Percentiles rank a stretch among this genome's conserved stretches.
These are phyloP conservation scores for Mimachlamys varia DNA, from an alignment of 2,888 invertebrate species.

Conservation along the genomic window DNA sequence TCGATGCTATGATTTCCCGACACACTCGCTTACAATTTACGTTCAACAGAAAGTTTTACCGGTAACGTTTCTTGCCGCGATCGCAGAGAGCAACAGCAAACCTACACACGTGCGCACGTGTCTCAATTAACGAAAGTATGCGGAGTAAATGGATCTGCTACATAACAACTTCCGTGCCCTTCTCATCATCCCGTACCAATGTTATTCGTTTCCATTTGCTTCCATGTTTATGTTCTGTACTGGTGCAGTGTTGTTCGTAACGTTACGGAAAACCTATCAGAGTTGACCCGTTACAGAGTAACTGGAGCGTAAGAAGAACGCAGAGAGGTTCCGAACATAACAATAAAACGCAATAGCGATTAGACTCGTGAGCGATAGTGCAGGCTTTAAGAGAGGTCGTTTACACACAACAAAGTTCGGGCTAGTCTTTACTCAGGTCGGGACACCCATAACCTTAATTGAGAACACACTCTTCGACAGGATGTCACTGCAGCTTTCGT, in stretches of 20 bases:
- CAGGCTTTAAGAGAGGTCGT: background rate
- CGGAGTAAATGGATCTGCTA: background rate
- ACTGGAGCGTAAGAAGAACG: slow-evolving; percentile 10
- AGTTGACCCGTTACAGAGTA: background rate
- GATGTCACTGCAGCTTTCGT: too few relatives aligned
- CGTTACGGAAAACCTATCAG: background rate
- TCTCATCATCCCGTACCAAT: background rate
- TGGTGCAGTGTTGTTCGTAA: background rate
- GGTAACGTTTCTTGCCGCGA: too few relatives aligned
- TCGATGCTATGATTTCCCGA: too few relatives aligned
- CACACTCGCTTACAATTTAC: too few relatives aligned
- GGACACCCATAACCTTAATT: background rate
- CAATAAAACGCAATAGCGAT: background rate
- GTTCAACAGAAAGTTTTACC: too few relatives aligned
- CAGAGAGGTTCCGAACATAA: background rate
- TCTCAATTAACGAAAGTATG: background rate
- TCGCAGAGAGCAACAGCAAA: too few relatives aligned
- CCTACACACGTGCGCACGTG: background rate
- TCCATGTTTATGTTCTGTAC: background rate
- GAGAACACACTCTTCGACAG: background rate
- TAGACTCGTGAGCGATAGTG: background rate
- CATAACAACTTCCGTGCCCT: background rate
- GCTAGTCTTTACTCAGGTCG: background rate
- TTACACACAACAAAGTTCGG: background rate
- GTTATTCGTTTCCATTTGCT: background rate